Evolutionary conservation across 2,888 invertebrate species (phyloP).

Genomic region (Hypsopygia costalis): DNA sequence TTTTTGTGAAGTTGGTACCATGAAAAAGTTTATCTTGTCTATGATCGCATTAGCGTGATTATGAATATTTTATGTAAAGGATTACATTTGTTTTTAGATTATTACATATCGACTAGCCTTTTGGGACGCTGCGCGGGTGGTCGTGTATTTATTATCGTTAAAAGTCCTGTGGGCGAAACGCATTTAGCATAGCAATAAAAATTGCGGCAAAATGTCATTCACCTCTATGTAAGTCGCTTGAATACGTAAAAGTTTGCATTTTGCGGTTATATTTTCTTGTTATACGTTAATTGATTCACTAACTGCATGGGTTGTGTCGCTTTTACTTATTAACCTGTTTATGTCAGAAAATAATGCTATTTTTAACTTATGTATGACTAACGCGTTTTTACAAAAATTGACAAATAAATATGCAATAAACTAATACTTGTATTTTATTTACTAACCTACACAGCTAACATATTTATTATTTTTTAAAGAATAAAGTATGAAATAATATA

Average conservation of each 20-base stretch:
- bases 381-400: neutral
- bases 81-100: slow-evolving; percentile 57
- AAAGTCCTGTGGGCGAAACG: slow-evolving; percentile 30
- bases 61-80: slow-evolving; percentile 23
- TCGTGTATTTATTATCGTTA: slow-evolving; percentile 27
- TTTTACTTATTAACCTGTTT: neutral
- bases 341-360: neutral
- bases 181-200: slow-evolving; percentile 16
- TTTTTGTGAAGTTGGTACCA: slow-evolving; percentile 7
- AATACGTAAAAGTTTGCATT: slow-evolving; percentile 8
- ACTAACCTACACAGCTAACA: no score
- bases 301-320: slow-evolving; percentile 4
- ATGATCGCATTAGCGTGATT: slow-evolving; percentile 20
- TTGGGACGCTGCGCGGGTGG: slow-evolving; percentile 43
- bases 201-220: slow-evolving; percentile 63
- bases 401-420: no score
- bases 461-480: no score
- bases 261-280: slow-evolving; percentile 1
- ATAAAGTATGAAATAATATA: no score
- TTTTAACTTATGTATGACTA: neutral
- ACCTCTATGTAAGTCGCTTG: slow-evolving; percentile 71
- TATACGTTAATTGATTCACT: slow-evolving; percentile 4
- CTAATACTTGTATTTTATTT: no score
- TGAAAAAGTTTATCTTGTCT: slow-evolving; percentile 17
- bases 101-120: slow-evolving; percentile 44